These are phyloP conservation scores for Frieseomelitta varia DNA, from an alignment of 1,140 invertebrate genomes.

Conservation along the genomic window DNA sequence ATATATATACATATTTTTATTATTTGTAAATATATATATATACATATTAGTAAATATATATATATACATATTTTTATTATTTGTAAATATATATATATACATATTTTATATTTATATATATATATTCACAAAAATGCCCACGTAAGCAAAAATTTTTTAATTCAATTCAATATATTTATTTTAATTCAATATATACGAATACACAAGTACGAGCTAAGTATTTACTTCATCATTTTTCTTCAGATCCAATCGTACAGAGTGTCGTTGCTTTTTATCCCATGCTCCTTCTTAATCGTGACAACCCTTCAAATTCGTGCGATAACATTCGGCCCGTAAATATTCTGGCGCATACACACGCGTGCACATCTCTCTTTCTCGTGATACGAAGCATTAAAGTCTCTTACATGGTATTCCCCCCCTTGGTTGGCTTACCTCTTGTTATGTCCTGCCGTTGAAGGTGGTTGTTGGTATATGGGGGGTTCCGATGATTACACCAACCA, in stretches of 20 bases:
- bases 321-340: constrained; percentile 26
- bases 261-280: background rate
- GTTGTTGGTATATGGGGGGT: constrained; percentile 44
- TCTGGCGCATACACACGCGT: constrained; percentile 11
- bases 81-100: too few species aligned
- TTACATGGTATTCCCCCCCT: constrained; percentile 38
- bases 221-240: background rate
- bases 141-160: too few species aligned
- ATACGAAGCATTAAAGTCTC: constrained; percentile 59
- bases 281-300: constrained; percentile 26
- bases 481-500: constrained; percentile 54
- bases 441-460: constrained; percentile 33
- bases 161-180: too few species aligned
- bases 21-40: too few species aligned
- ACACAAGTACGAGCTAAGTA: accelerated
- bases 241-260: background rate
- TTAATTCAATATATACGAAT: too few species aligned
- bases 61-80: too few species aligned
- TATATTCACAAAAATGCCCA: too few species aligned
- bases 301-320: constrained; percentile 45
- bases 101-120: too few species aligned
- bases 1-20: too few species aligned
- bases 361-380: constrained; percentile 31
- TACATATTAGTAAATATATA: too few species aligned
- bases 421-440: constrained; percentile 35